These are phyloP conservation scores for Acanthurus tractus DNA, from an alignment of 2,797 vertebrate genomes.

Conservation along the genomic window DNA sequence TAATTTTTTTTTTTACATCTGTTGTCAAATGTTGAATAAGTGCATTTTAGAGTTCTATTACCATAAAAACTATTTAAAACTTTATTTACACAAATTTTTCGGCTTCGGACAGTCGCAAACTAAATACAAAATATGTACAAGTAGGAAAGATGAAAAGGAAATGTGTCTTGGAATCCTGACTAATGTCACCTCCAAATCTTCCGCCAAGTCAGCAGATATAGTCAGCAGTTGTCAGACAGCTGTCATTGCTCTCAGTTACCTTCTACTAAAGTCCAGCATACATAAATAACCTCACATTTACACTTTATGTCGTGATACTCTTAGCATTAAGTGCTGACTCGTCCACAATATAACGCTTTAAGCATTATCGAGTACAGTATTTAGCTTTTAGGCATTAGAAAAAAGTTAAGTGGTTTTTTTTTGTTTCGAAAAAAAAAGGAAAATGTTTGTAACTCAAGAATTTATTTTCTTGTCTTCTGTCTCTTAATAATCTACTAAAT, in stretches of 20 bases:
- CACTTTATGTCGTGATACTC: neutral
- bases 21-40: no score
- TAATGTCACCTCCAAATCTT: neutral
- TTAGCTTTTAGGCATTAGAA: no score
- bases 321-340: neutral
- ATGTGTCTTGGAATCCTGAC: neutral
- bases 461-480: neutral
- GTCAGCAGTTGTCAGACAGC: neutral
- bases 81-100: neutral
- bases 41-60: neutral
- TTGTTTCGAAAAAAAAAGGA: no score
- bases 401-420: no score
- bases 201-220: neutral
- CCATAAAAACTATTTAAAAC: neutral
- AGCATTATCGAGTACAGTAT: neutral
- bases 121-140: neutral
- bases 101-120: neutral
- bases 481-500: constrained; percentile 6
- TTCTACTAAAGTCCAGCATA: no score
- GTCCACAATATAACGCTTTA: neutral
- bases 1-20: no score
- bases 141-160: neutral
- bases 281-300: neutral
- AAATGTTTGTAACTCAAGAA: no score
- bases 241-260: neutral